Evolutionary conservation across 2,888 invertebrate species (phyloP).

Genomic region (Troides oblongomaculatus): DNA sequence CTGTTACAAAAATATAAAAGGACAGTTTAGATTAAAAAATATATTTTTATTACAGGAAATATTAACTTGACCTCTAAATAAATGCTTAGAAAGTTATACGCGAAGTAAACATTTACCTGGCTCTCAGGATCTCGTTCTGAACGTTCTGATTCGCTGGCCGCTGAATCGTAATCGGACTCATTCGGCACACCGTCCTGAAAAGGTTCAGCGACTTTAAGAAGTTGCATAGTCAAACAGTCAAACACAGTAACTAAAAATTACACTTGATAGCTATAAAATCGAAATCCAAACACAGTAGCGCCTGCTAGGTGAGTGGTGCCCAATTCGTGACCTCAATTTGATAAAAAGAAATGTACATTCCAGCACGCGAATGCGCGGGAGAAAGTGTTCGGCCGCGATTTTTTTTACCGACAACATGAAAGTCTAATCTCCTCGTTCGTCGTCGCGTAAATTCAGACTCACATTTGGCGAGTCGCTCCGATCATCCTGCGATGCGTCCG

Average conservation of each 20-base stretch:
- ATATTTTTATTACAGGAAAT: slow-evolving; percentile 7
- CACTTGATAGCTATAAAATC: slow-evolving; percentile 52
- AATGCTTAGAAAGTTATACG: slow-evolving; percentile 10
- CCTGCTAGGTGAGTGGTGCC: slow-evolving; percentile 64
- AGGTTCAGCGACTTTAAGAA: slow-evolving; percentile 65
- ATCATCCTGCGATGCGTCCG: slow-evolving; percentile 74
- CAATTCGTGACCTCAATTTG: slow-evolving; percentile 73
- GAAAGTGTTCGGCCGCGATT: slow-evolving; percentile 68
- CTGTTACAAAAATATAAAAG: not conserved
- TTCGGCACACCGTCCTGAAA: slow-evolving; percentile 69
- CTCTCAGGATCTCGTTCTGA: slow-evolving; percentile 86
- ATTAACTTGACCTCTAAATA: slow-evolving; percentile 15
- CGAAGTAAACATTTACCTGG: slow-evolving; percentile 71
- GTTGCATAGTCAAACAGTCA: slow-evolving; percentile 54
- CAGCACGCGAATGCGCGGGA: slow-evolving; percentile 70
- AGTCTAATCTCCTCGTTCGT: slow-evolving; percentile 48
- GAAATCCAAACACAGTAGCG: slow-evolving; percentile 55
- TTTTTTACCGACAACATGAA: slow-evolving; percentile 71
- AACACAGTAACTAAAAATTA: slow-evolving; percentile 30
- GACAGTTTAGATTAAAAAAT: not conserved
- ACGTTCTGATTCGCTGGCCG: slow-evolving; percentile 74
- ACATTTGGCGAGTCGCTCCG: slow-evolving; percentile 69
- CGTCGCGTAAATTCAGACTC: slow-evolving; percentile 51
- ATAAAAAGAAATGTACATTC: slow-evolving; percentile 75
- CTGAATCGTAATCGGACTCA: slow-evolving; percentile 76